Evolutionary conservation across 1,140 invertebrate genomes (phyloP), one percentile per base, ranked within the genome.

Genomic region (Drosophila rufa): DNA sequence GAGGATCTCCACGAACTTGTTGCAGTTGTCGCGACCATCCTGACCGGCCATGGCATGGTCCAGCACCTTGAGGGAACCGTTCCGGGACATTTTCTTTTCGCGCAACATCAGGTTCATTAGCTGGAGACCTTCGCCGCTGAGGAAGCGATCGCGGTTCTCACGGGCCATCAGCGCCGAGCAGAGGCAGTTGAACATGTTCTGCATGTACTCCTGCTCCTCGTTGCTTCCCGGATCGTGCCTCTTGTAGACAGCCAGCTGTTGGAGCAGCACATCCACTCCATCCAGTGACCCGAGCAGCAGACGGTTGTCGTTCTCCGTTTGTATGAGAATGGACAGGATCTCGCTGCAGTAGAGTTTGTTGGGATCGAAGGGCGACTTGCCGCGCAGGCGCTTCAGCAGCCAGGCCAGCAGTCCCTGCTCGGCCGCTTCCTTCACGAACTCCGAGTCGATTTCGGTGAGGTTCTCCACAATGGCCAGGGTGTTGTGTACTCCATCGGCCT

Each of bases 171-270:
- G 94, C 69, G 97, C 96, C 12, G 98, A 99, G 93, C 99, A 99
- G 15, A 99, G 94, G 76, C 96, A 96, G 92, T 99, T 97, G 91
- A 99, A 99, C 48, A 99, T 94, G 94, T 99, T 99, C 93, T 99
- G 99, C 98, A 99, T 99, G 91, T 98, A 97, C 94, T 99, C 99
- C 86, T 97, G 96, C 93, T 99, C 99, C 93, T 99, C 98, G 11
- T 95, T 95, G 60, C 95, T 96, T 51, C 94, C 94, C 1, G 99
- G 99, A 94, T 99, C 98, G 91, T 99, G 97, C 50, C 97, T 94
- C 93, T 99, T 99, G 93, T 99, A 99, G 81, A 98, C 96, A 80
- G 98, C 98, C 45, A 99, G 93, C 93, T 99, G 98, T 94, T 99
- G 98, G 2, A 99, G 93, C 27, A 99, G 93, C 30, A 99, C 96